phyloP scores from a whole-genome alignment of 2,797 vertebrate species.

The Pogonophryne albipinna region DNA sequence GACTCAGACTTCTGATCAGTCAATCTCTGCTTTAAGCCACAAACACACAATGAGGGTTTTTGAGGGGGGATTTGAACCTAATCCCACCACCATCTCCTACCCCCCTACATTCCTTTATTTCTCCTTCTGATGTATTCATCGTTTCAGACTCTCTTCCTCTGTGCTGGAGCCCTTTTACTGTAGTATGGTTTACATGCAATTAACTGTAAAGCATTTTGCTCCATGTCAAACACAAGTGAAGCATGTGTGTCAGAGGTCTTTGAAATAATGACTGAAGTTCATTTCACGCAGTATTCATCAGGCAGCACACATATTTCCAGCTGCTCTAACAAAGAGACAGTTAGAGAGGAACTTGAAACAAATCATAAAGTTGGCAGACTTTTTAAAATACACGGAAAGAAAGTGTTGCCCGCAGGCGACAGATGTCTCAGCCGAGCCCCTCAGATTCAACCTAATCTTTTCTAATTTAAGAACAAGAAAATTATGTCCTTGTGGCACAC shows the following conservation, averaged over 20 bases:
- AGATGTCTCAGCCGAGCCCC: constrained; percentile 45
- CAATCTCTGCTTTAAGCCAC: constrained; percentile 59
- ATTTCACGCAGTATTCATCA: not conserved
- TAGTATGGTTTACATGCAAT: not conserved
- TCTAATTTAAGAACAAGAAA: constrained; percentile 73
- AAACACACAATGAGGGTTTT: constrained; percentile 47
- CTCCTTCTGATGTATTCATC: constrained; percentile 38
- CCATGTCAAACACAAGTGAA: no score
- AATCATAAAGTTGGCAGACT: constrained; percentile 56
- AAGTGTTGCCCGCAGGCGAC: constrained; percentile 53
- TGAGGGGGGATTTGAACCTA: constrained; percentile 39
- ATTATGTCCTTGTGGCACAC: constrained; percentile 62
- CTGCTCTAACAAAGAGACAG: constrained; percentile 25
- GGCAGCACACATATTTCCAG: not conserved
- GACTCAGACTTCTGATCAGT: constrained; percentile 68
- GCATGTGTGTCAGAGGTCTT: constrained; percentile 8
- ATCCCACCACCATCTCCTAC: constrained; percentile 42
- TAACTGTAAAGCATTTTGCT: not conserved
- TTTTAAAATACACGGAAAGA: constrained; percentile 59
- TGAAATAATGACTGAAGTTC: constrained; percentile 6
- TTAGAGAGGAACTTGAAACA: constrained; percentile 29
- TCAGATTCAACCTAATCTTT: constrained; percentile 65
- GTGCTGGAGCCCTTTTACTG: constrained; percentile 10
- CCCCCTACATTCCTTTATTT: constrained; percentile 34
- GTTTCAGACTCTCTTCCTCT: constrained; percentile 3